Base-by-base conservation (phyloP, 2,888 invertebrate genomes). In the Adelphocoris suturalis region DNA sequence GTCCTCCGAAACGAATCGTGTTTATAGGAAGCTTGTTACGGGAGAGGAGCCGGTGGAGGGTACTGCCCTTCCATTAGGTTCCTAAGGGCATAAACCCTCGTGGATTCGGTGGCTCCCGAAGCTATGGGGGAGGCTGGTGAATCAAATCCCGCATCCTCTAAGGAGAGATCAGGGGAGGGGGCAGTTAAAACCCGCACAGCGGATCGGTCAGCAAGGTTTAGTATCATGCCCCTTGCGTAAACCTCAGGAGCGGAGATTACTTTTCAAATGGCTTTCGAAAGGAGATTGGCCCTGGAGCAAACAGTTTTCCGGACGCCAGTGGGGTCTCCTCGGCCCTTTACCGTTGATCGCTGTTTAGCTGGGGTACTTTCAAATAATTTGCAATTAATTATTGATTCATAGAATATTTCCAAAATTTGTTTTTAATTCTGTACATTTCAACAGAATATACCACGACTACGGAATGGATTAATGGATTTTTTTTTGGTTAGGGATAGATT, bases 1-100 rank as follows among this genome's bases (percentile, higher is more conserved):
- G 47, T 68, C 78, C 78, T 78, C 76, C 78, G 88, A 88, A 88
- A 88, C 88, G 88, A 88, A 88, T 88, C 88, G 88, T 52, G 48
- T 88, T 88, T 88, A 88, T 88, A 88, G 88, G 78, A 52, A 88
- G 78, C 88, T 88, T 76, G 88, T 88, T 88, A 88, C 27, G 48
- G 78, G 37, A 19, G 37, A 46, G 80, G 14, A 46, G 14, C n/a
- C 37, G 37, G 37, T 37, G 37, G 37, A 37, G 37, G 23, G 52
- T 52, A 19, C 28, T 27, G 75, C n/a, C 57, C 57, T 52, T 85
- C 85, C 85, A 85, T 85, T 85, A 85, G 85, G 85, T 28, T 85
- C 85, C 85, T 57, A 19, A 37, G 55, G 61, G 85, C 85, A 85
- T 85, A 85, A 85, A 85, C 57, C 57, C 52, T 19, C 16, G 52